Percentiles rank a stretch among this genome's conserved stretches.
These are phyloP conservation scores for Sinhomidia bicolor DNA, from an alignment of 2,888 invertebrate species.

Conservation along the genomic window DNA sequence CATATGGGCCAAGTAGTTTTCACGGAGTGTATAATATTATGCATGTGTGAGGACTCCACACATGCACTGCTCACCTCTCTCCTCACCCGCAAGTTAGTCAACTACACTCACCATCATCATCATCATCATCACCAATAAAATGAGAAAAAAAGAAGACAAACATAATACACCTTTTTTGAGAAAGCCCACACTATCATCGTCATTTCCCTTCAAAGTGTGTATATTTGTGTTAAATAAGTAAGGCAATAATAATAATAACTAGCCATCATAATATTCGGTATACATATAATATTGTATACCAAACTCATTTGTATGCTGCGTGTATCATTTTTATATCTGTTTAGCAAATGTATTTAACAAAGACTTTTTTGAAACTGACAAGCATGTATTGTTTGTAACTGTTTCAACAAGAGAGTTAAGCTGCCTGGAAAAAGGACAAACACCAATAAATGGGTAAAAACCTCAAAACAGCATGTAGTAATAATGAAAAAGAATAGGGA, in stretches of 20 bases:
- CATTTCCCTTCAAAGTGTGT: slow-evolving; percentile 8
- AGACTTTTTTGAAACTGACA: slow-evolving; percentile 40
- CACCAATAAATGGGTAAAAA: slow-evolving; percentile 35
- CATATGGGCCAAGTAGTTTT: slow-evolving; percentile 70
- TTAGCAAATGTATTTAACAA: not conserved
- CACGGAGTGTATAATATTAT: too few relatives aligned
- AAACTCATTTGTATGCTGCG: not conserved
- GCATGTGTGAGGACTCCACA: slow-evolving; percentile 75
- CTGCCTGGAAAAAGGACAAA: slow-evolving; percentile 8
- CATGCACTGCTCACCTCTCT: slow-evolving; percentile 70
- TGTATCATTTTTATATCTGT: not conserved
- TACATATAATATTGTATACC: too few relatives aligned
- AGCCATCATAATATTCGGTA: not conserved
- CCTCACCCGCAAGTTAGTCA: slow-evolving; percentile 43
- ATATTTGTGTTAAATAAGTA: slow-evolving; percentile 20
- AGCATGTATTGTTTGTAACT: slow-evolving; percentile 3
- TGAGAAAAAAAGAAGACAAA: not conserved
- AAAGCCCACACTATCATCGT: slow-evolving; percentile 23
- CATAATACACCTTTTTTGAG: not conserved
- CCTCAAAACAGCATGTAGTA: slow-evolving; percentile 67
- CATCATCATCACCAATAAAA: too few relatives aligned
- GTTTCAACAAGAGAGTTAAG: too few relatives aligned
- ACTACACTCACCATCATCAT: slow-evolving; percentile 28
- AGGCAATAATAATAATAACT: slow-evolving; percentile 21
- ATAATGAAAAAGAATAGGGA: slow-evolving; percentile 45